Percentiles rank a stretch among this genome's conserved stretches.
These are phyloP conservation scores for Uropsilus gracilis DNA, from an alignment of 2,113 vertebrate genomes.

Conservation along the genomic window DNA sequence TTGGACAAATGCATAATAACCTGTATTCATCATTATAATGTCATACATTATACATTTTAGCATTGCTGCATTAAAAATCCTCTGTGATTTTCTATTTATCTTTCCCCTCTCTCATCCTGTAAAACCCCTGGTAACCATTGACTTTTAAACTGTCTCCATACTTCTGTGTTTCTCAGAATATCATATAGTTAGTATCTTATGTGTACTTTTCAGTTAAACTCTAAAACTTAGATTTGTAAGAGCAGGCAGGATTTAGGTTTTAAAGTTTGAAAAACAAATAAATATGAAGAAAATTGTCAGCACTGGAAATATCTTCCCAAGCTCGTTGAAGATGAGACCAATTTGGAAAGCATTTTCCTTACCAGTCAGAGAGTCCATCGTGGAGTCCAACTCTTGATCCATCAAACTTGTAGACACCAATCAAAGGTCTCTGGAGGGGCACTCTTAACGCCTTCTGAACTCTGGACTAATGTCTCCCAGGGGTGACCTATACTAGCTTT, in stretches of 20 bases:
- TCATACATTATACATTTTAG: background rate
- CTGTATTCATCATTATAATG: background rate
- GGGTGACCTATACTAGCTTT: background rate
- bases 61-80: background rate
- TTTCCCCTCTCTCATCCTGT: no score
- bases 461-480: background rate
- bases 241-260: background rate
- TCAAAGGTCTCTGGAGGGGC: no score
- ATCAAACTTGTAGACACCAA: background rate
- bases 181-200: background rate
- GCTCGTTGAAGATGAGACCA: background rate
- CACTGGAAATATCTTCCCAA: background rate
- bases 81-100: background rate
- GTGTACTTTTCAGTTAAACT: background rate
- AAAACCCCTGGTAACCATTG: background rate
- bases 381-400: background rate
- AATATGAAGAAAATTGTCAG: background rate
- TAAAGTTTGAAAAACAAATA: background rate
- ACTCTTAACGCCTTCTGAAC: background rate
- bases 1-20: background rate
- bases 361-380: background rate
- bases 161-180: background rate
- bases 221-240: background rate
- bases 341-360: background rate
- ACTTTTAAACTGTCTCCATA: background rate